phyloP scores from a whole-genome alignment of 2,797 vertebrate genomes.

The Bryconaethiops microstoma region DNA sequence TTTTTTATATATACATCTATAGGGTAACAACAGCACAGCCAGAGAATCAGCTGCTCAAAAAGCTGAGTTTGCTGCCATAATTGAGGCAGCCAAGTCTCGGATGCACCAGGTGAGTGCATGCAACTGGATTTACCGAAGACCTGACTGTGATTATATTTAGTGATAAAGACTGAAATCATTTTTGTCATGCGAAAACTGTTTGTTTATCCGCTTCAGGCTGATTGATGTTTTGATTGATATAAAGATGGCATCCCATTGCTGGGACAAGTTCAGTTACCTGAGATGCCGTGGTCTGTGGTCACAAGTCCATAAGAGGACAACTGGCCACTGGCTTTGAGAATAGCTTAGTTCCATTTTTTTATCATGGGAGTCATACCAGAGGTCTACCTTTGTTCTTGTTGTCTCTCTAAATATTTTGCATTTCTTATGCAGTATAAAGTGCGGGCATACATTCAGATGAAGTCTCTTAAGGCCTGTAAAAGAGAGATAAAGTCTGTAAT shows the following conservation, averaged over 20 bases:
- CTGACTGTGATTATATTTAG: neutral
- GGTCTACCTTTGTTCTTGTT: neutral
- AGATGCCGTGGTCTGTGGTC: too few species aligned
- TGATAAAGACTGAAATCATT: too few species aligned
- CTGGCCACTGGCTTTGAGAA: too few species aligned
- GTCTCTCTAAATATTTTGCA: too few species aligned
- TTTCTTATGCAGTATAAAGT: conserved; percentile 89
- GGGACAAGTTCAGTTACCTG: too few species aligned
- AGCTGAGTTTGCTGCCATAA: conserved; percentile 85
- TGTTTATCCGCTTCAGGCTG: too few species aligned
- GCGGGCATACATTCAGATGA: conserved; percentile 97
- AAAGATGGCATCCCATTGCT: too few species aligned
- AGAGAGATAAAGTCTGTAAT: conserved; percentile 99
- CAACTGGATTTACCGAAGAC: neutral
- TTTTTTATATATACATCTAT: conserved; percentile 34
- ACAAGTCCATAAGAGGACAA: too few species aligned
- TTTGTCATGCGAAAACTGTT: too few species aligned
- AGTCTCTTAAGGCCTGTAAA: conserved; percentile 98
- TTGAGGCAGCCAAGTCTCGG: conserved; percentile 93
- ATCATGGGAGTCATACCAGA: neutral
- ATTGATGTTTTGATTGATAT: too few species aligned
- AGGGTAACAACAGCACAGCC: conserved; percentile 83
- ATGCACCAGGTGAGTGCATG: conserved; percentile 88
- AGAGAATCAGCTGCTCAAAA: conserved; percentile 88
- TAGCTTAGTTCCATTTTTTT: neutral